phyloP scores from a whole-genome alignment of 2,888 invertebrate genomes.

The Onthophagus sagittarius region DNA sequence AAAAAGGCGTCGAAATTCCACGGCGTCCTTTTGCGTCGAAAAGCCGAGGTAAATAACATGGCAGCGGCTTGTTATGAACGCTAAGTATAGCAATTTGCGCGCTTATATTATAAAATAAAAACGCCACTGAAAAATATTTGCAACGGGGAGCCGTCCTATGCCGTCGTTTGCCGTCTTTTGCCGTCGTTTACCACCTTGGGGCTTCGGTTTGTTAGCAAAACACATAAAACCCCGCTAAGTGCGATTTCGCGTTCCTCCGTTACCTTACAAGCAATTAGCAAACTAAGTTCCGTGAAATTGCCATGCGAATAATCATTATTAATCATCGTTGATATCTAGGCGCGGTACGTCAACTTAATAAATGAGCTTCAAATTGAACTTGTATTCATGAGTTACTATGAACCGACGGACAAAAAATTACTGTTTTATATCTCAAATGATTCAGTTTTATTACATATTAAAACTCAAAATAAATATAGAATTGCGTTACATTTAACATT shows the following conservation, averaged over 20 bases:
- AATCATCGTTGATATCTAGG: constrained; percentile 2
- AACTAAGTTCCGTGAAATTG: background rate
- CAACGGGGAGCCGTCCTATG: background rate
- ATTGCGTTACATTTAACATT: too few species aligned
- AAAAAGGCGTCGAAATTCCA: constrained; percentile 8
- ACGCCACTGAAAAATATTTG: constrained; percentile 34
- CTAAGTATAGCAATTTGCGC: constrained; percentile 37
- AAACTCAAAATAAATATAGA: too few species aligned
- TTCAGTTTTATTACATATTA: too few species aligned
- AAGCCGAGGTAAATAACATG: constrained; percentile 32
- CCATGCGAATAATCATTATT: constrained; percentile 4
- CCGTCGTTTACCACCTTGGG: background rate
- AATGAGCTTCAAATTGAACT: constrained; percentile 12
- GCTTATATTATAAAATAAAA: constrained; percentile 33
- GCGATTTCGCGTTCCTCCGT: background rate
- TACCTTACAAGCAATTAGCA: background rate
- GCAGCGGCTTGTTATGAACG: constrained; percentile 31
- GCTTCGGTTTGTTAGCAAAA: background rate
- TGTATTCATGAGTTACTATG: background rate
- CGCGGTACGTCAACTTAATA: constrained; percentile 7
- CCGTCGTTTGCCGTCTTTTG: background rate
- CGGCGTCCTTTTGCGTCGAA: constrained; percentile 14
- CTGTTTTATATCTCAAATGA: background rate
- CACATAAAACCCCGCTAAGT: background rate
- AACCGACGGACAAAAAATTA: background rate